These are phyloP conservation scores for Timandra comae DNA, from an alignment of 2,888 invertebrate species.

Conservation along the genomic window DNA sequence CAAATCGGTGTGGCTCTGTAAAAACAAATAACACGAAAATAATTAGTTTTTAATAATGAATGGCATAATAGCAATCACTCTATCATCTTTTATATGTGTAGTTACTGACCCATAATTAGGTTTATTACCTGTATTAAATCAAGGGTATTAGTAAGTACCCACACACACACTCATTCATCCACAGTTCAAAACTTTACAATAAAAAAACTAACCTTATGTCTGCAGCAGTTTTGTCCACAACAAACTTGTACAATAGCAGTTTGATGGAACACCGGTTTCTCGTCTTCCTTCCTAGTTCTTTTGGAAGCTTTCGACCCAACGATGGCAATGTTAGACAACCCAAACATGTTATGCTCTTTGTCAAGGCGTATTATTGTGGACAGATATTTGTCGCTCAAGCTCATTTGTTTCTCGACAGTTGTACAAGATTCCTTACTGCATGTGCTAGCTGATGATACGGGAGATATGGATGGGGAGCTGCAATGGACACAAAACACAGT, in stretches of 20 bases:
- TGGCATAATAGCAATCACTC: too few species aligned
- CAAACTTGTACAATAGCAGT: slow-evolving; percentile 65
- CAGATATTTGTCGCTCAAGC: slow-evolving; percentile 46
- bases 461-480: slow-evolving; percentile 49
- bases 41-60: too few species aligned
- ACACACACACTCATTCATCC: too few species aligned
- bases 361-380: slow-evolving; percentile 62
- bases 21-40: slow-evolving; percentile 23
- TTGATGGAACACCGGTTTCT: slow-evolving; percentile 56
- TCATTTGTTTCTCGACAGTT: slow-evolving; percentile 21
- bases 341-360: slow-evolving; percentile 65
- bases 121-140: too few species aligned
- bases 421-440: slow-evolving; percentile 40
- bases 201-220: slow-evolving; percentile 33
- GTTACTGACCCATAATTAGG: too few species aligned
- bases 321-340: slow-evolving; percentile 57
- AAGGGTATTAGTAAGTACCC: too few species aligned
- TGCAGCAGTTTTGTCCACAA: slow-evolving; percentile 44
- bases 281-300: slow-evolving; percentile 43
- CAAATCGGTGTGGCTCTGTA: slow-evolving; percentile 59
- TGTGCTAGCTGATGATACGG: slow-evolving; percentile 38
- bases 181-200: too few species aligned
- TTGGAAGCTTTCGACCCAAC: slow-evolving; percentile 39
- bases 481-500: slow-evolving; percentile 18
- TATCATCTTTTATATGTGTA: too few species aligned